Base-by-base conservation (phyloP, 2,113 vertebrate species). In the Copsychus sechellarum region DNA sequence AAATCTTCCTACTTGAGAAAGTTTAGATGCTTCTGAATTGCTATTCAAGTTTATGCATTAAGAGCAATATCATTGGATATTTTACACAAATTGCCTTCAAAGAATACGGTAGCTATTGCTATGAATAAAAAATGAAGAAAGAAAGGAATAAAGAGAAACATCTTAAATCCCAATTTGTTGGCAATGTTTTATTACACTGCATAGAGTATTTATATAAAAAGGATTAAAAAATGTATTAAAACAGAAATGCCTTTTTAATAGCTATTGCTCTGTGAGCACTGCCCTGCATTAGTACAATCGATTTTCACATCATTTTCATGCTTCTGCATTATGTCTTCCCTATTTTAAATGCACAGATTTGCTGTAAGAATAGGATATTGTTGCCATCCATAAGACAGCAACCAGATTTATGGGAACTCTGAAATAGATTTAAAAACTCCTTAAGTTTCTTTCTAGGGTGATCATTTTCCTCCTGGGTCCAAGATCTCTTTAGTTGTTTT, bases 221-320 rank as follows among this genome's bases (percentile, higher is more conserved):
- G 25, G 48, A 85, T 88, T 94, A 60, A 83, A 97, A 96, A 84
- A 84, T 8, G 19, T 92, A 94, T 88, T 81, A 85, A 96, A 92
- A 17, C 34, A 92, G 60, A 96, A 94, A 92, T 74, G 25, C 6
- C 54, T 82, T 83, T 71, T 93, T 97, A 92, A 89, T 72, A 93
- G 78, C 62, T 79, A 40, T 45, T 90, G n/a, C 62, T 60, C 62
- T 92, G 54, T 71, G 77, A 93, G 25, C 4, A 15, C 31, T 91
- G 42, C 53, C 31, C 50, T 57, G 65, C 83, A 88, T 92, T 96
- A 90, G 40, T 62, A 53, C 64, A 79, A 96, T 96, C 4, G 80
- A 96, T 94, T 93, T 95, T 69, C 48, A 78, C 65, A 78, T 95
- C 15, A 95, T 94, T 97, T 95, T 89, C 51, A 96, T 89, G 86